Base-by-base conservation (phyloP, 1,140 invertebrate genomes). In the Palaemon carinicauda region DNA sequence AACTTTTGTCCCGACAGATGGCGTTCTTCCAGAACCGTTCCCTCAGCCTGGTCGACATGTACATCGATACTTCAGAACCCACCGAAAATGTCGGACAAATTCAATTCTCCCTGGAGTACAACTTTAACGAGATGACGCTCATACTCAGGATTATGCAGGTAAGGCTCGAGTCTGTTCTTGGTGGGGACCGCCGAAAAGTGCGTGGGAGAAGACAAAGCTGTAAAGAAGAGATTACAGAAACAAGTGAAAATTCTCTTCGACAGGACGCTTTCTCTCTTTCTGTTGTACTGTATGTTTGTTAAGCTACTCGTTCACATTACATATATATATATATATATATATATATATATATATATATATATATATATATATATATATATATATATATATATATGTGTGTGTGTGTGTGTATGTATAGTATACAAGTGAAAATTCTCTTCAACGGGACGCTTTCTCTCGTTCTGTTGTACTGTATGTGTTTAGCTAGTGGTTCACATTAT, bases 81-180 rank as follows among this genome's bases (percentile, higher is more conserved):
- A 96, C 95, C 86, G 96, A 97, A 92, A 97, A 97, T 92, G 96
- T 97, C 86, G 97, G 97, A 27, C 96, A 97, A 92, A 97, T 99
- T 90, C 97, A 99, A 91, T 97, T 98, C 92, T 97, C 96, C 69
- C 92, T 99, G 90, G 96, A 97, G 91, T 98, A 98, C 91, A 97
- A 98, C 92, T 98, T 98, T 92, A 96, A 97, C 92, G 96, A 97
- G 90, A 96, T 96, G 87, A 98, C 97, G 69, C 94, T 98, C 90
- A 97, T 98, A 88, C 92, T 98, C 88, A 96, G 95, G 92, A 97
- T 98, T 90, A 94, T 97, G 90, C 96, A 97, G 94, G 96, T 96
- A 91, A 53, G 80, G 19, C 4, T 12, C 9, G n/a, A 12, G 21
- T 21, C 24, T 51, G 15, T 52, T 5, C 0, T 24, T 0, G 31